Conservation (phyloP, 92 coral and sea anemone species). For the Metridium senile region DNA sequence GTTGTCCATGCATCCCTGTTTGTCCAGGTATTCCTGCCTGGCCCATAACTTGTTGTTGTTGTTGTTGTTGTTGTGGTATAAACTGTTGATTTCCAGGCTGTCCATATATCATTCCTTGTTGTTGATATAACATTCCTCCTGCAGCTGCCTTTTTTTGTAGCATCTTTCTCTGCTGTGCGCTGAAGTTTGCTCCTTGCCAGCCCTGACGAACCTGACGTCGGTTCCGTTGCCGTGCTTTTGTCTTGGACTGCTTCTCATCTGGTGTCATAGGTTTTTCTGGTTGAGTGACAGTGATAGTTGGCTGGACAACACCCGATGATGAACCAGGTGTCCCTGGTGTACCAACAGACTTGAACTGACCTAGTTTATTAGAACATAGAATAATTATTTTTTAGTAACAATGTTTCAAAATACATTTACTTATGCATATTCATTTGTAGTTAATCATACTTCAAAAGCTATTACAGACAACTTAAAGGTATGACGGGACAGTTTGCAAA, state of each 20-base stretch:
- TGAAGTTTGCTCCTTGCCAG: conserved; percentile 32
- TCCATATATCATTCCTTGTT: conserved; percentile 53
- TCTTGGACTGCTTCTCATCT: conserved; percentile 62
- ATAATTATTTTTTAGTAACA: not conserved
- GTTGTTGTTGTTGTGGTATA: conserved; percentile 32
- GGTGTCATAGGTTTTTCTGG: conserved; percentile 47
- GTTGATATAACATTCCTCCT: conserved; percentile 39
- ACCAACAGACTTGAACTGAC: conserved; percentile 45
- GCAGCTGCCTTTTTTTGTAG: conserved; percentile 32
- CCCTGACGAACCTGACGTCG: conserved; percentile 43
- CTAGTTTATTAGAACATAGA: conserved; percentile 8
- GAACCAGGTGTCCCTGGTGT: conserved; percentile 68
- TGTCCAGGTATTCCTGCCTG: conserved; percentile 22
- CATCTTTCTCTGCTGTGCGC: conserved; percentile 54
- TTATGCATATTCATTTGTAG: not conserved
- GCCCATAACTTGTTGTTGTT: conserved; percentile 8
- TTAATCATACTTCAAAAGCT: too few relatives aligned
- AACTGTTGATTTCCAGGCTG: conserved; percentile 45
- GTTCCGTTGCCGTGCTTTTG: conserved; percentile 49
- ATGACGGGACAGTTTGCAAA: too few relatives aligned
- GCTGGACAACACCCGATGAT: conserved; percentile 26
- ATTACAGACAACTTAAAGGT: too few relatives aligned
- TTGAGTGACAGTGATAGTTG: conserved; percentile 32
- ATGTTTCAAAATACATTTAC: not conserved
- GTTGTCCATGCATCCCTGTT: conserved; percentile 20